These are phyloP conservation scores for Epicauta chinensis DNA, from an alignment of 1,140 invertebrate genomes.

Conservation along the genomic window DNA sequence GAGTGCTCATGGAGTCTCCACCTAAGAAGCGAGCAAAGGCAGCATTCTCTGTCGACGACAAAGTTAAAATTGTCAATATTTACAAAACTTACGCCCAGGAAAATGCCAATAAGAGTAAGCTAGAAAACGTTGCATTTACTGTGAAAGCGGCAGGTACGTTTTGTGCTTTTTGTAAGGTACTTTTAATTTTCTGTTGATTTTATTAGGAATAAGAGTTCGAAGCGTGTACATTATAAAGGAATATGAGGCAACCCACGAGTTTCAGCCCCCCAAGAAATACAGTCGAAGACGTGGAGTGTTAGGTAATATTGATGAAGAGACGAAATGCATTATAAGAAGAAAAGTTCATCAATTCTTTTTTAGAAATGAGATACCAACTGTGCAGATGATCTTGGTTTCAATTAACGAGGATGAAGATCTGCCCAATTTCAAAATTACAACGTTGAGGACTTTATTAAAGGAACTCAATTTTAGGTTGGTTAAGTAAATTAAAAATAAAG, in stretches of 20 bases:
- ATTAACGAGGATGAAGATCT: constrained; percentile 10
- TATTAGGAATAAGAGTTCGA: background rate
- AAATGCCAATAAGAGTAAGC: no score
- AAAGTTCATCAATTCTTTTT: constrained; percentile 16
- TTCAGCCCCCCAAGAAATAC: background rate
- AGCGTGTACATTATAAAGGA: constrained; percentile 4
- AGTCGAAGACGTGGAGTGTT: background rate
- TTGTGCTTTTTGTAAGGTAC: background rate
- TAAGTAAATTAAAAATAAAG: no score
- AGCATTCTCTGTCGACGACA: no score
- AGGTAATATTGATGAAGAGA: background rate
- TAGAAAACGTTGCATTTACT: no score
- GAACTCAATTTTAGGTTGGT: constrained; percentile 16
- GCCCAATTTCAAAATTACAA: constrained; percentile 12
- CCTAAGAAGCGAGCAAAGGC: no score
- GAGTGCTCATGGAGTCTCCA: no score
- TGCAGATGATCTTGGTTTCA: constrained; percentile 4
- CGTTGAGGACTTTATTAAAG: constrained; percentile 9
- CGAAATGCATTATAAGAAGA: background rate
- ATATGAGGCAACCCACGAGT: background rate
- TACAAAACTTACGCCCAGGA: no score
- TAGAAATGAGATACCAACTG: constrained; percentile 11
- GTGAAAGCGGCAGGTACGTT: no score
- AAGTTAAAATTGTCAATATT: no score
- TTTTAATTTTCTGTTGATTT: background rate